Conservation (phyloP, 2,888 invertebrate genomes). For the Tuta absoluta region DNA sequence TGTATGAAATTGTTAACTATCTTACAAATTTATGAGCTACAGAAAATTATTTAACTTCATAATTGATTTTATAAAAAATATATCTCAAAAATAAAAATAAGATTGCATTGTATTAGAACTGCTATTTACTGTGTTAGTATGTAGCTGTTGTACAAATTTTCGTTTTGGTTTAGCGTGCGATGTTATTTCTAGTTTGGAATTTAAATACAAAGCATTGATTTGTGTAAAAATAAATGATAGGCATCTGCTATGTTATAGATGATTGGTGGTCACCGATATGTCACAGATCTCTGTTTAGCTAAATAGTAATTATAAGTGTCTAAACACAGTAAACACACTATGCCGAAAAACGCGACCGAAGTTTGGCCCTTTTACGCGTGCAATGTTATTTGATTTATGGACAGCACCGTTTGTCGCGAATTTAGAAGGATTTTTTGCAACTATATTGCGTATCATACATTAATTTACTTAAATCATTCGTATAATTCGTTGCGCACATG, state of each 20-base stretch:
- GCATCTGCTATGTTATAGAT: slow-evolving; percentile 5
- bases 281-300: slow-evolving; percentile 13
- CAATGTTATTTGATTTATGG: too few species aligned
- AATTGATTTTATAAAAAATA: background rate
- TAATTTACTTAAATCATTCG: too few species aligned
- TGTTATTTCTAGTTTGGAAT: background rate
- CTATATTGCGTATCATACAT: too few species aligned
- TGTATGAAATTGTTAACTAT: slow-evolving; percentile 67
- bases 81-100: background rate
- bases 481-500: too few species aligned
- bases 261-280: slow-evolving; percentile 18
- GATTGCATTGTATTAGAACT: background rate
- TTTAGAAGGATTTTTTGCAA: too few species aligned
- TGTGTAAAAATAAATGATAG: slow-evolving; percentile 16
- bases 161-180: slow-evolving; percentile 1
- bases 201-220: slow-evolving; percentile 1
- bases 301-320: slow-evolving; percentile 2
- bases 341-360: too few species aligned
- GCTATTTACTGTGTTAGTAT: slow-evolving; percentile 22
- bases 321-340: too few species aligned
- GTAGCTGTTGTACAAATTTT: slow-evolving; percentile 18
- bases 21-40: slow-evolving; percentile 59
- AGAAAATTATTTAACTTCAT: slow-evolving; percentile 29
- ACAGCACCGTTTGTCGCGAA: too few species aligned
- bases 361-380: too few species aligned